Base-by-base conservation (phyloP, 1,140 invertebrate species). In the Wasmannia auropunctata region DNA sequence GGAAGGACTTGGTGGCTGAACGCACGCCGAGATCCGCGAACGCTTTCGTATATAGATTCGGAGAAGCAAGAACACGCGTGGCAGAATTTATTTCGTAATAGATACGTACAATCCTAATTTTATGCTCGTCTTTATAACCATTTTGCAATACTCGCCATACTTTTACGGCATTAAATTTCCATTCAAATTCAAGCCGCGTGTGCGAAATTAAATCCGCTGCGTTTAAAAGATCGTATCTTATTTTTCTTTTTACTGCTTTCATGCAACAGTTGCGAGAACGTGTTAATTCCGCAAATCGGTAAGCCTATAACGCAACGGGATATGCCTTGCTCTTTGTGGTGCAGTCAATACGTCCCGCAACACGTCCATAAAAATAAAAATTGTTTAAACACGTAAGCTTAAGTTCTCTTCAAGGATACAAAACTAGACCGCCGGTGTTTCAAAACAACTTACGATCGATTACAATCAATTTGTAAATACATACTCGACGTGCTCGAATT, bases 381-480 rank as follows among this genome's bases (percentile, higher is more conserved):
- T 40, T 81, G 65, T 70, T 72, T 40, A 31, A 40, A 70, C 34
- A 31, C 49, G 46, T 34, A 70, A 70, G 63, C 28, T 69, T 25
- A n/a, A 65, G n/a, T 60, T 34, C 43, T 51, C 51, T n/a, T 56
- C 63, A 70, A 69, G 46, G 63, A 40, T 67, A 34, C 63, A n/a
- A 54, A 70, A 81, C 46, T 70, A 69, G 43, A 81, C 22, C 46
- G 63, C 3, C 49, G 46, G 46, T 56, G 40, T 81, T 69, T 56
- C 46, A 40, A 70, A 69, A 70, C 63, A 81, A 31, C 34, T 81
- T 56, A 22, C 37, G 14, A 67, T 31, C 19, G 16, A 31, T 81
- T 81, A 31, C 16, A 14, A 54, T 25, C 10, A 40, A 58, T 70
- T 72, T 70, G 79, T 81, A 81, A 81, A 81, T 56, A 70, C 10